A percentile compares a stretch with the other conserved stretches of the same genome.
Evolutionary conservation across 2,113 vertebrate genomes (phyloP).

Genomic region (Peromyscus leucopus): DNA sequence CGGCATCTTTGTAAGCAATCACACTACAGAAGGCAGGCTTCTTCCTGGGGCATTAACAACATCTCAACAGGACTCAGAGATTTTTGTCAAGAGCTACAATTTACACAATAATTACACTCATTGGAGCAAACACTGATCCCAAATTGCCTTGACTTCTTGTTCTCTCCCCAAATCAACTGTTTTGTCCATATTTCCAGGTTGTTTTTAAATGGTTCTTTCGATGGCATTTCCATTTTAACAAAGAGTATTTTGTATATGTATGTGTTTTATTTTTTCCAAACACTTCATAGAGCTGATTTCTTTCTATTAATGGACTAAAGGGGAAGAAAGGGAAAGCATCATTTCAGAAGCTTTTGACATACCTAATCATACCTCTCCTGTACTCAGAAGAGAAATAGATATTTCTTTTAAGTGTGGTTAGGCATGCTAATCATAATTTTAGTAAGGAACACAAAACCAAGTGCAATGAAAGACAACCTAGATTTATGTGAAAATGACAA

Average conservation of each 20-base stretch:
- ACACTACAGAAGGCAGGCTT: constrained; percentile 64
- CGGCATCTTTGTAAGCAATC: constrained; percentile 84
- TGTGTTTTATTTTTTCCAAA: constrained; percentile 63
- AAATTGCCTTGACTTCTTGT: constrained; percentile 73
- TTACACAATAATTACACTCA: constrained; percentile 86
- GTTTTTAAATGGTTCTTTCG: constrained; percentile 65
- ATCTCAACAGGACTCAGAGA: constrained; percentile 83
- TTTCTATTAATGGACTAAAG: constrained; percentile 1
- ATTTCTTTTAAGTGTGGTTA: background rate
- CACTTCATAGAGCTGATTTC: constrained; percentile 45
- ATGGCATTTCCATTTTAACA: constrained; percentile 51
- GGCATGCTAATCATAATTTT: constrained; percentile 55
- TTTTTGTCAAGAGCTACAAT: constrained; percentile 85
- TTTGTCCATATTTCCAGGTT: constrained; percentile 57
- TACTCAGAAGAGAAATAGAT: background rate
- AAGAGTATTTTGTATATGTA: constrained; percentile 29
- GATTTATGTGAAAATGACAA: constrained; percentile 62
- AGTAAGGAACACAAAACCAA: constrained; percentile 56
- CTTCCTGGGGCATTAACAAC: constrained; percentile 84
- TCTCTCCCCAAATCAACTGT: constrained; percentile 42
- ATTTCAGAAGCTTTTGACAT: constrained; percentile 51
- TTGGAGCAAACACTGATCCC: constrained; percentile 77
- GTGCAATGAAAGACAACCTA: background rate
- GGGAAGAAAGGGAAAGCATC: background rate
- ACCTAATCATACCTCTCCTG: constrained; percentile 19